A percentile compares a stretch with the other conserved stretches of the same genome.
Conservation (phyloP, 1,140 invertebrate genomes). For the Drosophila parabipectinata region DNA sequence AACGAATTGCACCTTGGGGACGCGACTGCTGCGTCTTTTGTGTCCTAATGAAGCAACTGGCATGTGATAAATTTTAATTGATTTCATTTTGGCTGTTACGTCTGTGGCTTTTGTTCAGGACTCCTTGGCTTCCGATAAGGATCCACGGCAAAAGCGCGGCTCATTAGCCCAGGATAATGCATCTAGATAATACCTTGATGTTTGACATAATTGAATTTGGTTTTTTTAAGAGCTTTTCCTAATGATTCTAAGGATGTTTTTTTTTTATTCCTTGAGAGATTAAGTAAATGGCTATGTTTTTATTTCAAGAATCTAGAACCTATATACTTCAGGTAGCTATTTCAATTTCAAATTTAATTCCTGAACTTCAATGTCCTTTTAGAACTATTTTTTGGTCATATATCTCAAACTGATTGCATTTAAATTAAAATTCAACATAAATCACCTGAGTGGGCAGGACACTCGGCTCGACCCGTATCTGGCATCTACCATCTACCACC, state of each 20-base stretch:
- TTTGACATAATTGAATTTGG: slow-evolving; percentile 78
- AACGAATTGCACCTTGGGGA: slow-evolving; percentile 80
- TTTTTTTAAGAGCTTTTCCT: slow-evolving; percentile 10
- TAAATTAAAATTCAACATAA: slow-evolving; percentile 75
- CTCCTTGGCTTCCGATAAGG: slow-evolving; percentile 43
- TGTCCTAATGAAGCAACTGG: slow-evolving; percentile 68
- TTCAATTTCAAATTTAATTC: slow-evolving; percentile 15
- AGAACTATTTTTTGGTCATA: slow-evolving; percentile 38
- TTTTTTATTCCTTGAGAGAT: slow-evolving; percentile 4
- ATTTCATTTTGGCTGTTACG: slow-evolving; percentile 57
- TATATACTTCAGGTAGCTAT: not conserved
- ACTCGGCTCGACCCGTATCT: slow-evolving; percentile 1
- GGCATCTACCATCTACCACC: not conserved
- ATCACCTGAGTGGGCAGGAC: slow-evolving; percentile 54
- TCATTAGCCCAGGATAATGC: slow-evolving; percentile 74
- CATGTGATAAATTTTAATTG: slow-evolving; percentile 81
- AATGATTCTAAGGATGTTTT: slow-evolving; percentile 36
- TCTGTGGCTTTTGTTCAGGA: slow-evolving; percentile 22
- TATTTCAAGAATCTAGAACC: not conserved
- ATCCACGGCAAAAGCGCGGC: slow-evolving; percentile 34
- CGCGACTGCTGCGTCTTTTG: slow-evolving; percentile 35
- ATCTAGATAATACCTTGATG: slow-evolving; percentile 63
- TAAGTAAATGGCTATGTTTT: not conserved
- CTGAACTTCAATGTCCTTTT: not conserved
- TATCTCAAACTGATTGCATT: slow-evolving; percentile 71